Evolutionary conservation across 2,113 vertebrate species (phyloP).

Genomic region (Leucosticte australis): DNA sequence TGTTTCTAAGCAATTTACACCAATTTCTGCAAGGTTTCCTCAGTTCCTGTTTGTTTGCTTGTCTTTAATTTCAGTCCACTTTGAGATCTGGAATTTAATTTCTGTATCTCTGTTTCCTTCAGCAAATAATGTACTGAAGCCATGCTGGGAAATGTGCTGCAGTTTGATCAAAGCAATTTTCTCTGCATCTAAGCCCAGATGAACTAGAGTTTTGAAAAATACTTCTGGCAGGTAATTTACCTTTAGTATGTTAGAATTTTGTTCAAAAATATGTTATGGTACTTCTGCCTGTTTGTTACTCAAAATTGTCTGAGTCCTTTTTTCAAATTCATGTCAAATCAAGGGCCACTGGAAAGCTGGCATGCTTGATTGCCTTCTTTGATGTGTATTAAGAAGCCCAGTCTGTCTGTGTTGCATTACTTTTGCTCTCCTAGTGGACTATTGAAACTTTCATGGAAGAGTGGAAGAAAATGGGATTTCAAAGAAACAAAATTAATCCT

Average conservation of each 20-base stretch:
- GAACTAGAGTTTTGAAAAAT: background rate
- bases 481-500: background rate
- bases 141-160: background rate
- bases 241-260: background rate
- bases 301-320: background rate
- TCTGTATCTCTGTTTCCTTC: background rate
- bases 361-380: background rate
- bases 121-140: background rate
- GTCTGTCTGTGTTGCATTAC: background rate
- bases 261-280: background rate
- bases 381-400: background rate
- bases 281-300: background rate
- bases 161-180: background rate
- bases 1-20: background rate
- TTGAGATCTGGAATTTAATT: background rate
- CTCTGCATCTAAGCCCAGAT: background rate
- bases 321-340: background rate
- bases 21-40: background rate
- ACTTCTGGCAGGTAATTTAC: background rate
- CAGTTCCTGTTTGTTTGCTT: background rate
- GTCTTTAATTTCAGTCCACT: background rate
- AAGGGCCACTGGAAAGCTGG: background rate
- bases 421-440: background rate
- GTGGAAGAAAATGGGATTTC: slow-evolving; percentile 13
- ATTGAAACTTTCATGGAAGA: background rate